Conservation (phyloP, 2,797 vertebrate species). For the Tarsius wallacei region DNA sequence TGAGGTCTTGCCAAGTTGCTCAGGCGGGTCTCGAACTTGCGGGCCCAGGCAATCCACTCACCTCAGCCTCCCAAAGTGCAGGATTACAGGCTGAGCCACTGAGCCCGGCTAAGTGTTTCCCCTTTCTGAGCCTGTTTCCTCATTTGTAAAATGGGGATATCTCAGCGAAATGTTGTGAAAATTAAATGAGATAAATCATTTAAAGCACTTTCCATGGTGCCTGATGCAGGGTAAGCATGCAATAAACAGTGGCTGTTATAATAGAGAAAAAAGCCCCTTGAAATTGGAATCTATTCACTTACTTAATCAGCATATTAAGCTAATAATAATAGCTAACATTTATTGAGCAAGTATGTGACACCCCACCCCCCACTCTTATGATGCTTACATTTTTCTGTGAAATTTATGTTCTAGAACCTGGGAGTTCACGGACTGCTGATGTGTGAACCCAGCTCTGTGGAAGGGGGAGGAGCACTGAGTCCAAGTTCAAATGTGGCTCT, state of each 20-base stretch:
- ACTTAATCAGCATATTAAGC: not conserved
- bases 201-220: not conserved
- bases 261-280: not conserved
- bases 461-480: fast-evolving
- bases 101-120: too few relatives aligned
- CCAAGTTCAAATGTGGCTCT: not conserved
- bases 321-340: conserved; percentile 6
- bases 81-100: too few relatives aligned
- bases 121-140: not conserved
- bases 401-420: not conserved
- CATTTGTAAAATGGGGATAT: conserved; percentile 25
- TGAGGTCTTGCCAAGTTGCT: too few relatives aligned
- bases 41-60: too few relatives aligned
- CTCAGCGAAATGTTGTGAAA: not conserved
- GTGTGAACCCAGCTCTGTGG: not conserved
- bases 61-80: too few relatives aligned
- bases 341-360: not conserved
- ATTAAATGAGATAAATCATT: conserved; percentile 23
- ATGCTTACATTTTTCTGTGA: not conserved
- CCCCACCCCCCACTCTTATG: not conserved
- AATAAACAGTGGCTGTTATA: not conserved
- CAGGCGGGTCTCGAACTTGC: too few relatives aligned
- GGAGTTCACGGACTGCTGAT: not conserved
- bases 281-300: conserved; percentile 33
- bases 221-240: not conserved